Percentiles rank a stretch among this genome's conserved stretches.
These are phyloP conservation scores for Halcyon leucocephala DNA, from an alignment of 2,797 vertebrate genomes.

Conservation along the genomic window DNA sequence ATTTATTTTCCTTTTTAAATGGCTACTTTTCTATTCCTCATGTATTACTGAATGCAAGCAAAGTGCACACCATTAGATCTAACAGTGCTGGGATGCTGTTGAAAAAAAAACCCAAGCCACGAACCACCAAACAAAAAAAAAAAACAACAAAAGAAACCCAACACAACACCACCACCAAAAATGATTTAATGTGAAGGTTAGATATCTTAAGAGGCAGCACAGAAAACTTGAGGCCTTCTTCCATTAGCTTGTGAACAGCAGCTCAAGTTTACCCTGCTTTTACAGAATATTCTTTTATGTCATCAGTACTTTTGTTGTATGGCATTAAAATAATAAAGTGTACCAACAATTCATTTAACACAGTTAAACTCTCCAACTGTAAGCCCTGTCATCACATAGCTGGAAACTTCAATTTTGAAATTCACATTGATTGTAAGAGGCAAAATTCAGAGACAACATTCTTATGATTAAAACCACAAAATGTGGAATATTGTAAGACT, in stretches of 20 bases:
- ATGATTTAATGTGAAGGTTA: not conserved
- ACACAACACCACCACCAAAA: not conserved
- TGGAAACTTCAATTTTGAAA: not conserved
- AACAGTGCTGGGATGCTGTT: not conserved
- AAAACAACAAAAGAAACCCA: not conserved
- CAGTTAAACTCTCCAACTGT: not conserved
- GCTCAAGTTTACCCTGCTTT: not conserved
- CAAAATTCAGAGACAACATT: not conserved
- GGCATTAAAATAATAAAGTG: not conserved
- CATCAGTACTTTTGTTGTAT: not conserved
- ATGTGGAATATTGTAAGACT: not conserved
- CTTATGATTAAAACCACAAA: not conserved
- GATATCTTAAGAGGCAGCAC: not conserved
- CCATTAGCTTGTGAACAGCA: not conserved
- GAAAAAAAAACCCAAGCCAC: not conserved
- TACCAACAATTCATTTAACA: not conserved
- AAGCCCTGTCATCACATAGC: not conserved
- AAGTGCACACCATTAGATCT: not conserved
- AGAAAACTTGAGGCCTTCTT: not conserved
- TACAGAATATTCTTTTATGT: not conserved
- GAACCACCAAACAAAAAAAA: too few species aligned
- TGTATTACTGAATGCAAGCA: not conserved
- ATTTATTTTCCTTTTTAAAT: not conserved
- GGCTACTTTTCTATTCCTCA: not conserved
- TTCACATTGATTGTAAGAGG: not conserved